phyloP scores from a whole-genome alignment of 2,888 invertebrate genomes.

The Ophion ellenae region DNA sequence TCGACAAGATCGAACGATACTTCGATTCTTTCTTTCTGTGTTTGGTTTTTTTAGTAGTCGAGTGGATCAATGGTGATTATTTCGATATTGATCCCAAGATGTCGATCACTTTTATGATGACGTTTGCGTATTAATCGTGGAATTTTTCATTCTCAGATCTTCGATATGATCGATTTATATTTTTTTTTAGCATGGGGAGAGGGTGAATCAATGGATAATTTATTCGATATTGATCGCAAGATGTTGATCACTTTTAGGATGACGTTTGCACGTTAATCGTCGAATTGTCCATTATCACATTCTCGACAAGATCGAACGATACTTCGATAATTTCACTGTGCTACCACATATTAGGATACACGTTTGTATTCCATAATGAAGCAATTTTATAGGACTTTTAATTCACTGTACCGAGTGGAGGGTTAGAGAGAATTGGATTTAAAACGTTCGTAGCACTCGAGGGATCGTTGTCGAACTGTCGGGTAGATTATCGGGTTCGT shows the following conservation, averaged over 20 bases:
- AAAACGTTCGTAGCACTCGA: conserved; percentile 37
- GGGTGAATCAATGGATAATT: background rate
- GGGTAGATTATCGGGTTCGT: conserved; percentile 60
- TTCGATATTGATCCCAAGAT: background rate
- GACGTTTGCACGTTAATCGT: background rate
- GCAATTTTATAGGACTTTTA: background rate
- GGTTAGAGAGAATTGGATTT: conserved; percentile 16
- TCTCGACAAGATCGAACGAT: background rate
- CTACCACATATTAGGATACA: background rate
- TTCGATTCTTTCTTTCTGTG: background rate
- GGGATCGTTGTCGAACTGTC: conserved; percentile 50
- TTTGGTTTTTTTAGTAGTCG: background rate
- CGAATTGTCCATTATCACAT: background rate
- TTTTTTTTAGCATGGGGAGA: background rate
- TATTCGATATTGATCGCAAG: background rate
- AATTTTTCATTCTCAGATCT: background rate
- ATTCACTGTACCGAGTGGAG: background rate
- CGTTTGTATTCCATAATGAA: background rate
- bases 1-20: background rate
- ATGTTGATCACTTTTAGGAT: background rate
- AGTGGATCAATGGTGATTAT: background rate
- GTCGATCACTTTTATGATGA: background rate
- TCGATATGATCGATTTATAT: background rate
- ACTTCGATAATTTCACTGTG: background rate
- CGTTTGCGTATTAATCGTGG: background rate